Evolutionary conservation across 2,888 invertebrate genomes (phyloP).

Genomic region (Orgyia antiqua): DNA sequence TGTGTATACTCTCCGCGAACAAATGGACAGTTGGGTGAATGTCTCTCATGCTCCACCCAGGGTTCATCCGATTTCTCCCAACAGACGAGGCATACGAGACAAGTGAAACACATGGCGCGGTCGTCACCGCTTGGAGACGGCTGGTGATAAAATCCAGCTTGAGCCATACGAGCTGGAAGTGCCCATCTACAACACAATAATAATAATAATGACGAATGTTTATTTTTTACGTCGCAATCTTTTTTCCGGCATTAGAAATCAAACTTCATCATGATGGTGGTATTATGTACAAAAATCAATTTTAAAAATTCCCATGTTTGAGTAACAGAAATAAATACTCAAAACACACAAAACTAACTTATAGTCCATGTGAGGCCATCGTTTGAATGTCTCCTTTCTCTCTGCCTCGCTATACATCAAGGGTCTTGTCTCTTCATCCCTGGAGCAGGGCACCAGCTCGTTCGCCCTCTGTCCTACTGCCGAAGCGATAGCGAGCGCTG

Average conservation of each 20-base stretch:
- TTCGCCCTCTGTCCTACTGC: slow-evolving; percentile 92
- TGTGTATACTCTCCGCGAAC: slow-evolving; percentile 96
- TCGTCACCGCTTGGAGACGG: slow-evolving; percentile 94
- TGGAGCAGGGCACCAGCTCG: slow-evolving; percentile 81
- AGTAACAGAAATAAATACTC: too few relatives aligned
- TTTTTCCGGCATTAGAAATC: too few relatives aligned
- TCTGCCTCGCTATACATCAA: slow-evolving; percentile 96
- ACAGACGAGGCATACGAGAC: slow-evolving; percentile 95
- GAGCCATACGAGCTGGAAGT: slow-evolving; percentile 96
- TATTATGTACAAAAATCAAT: too few relatives aligned
- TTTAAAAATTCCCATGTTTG: too few relatives aligned
- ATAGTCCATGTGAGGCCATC: slow-evolving; percentile 98
- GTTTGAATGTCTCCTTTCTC: slow-evolving; percentile 91
- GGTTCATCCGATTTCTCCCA: slow-evolving; percentile 99
- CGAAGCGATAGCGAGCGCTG: slow-evolving; percentile 92
- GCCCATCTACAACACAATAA: slow-evolving; percentile 85
- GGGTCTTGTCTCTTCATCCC: slow-evolving; percentile 65
- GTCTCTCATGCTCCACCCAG: slow-evolving; percentile 97
- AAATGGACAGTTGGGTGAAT: slow-evolving; percentile 95
- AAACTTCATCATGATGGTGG: too few relatives aligned
- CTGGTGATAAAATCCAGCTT: slow-evolving; percentile 97
- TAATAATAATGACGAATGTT: too few relatives aligned
- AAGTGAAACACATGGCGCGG: slow-evolving; percentile 97
- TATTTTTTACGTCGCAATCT: neutral
- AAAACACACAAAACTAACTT: slow-evolving; percentile 87